Evolutionary conservation across 2,797 vertebrate species (phyloP).

Genomic region (Schizopygopsis pylzovi): DNA sequence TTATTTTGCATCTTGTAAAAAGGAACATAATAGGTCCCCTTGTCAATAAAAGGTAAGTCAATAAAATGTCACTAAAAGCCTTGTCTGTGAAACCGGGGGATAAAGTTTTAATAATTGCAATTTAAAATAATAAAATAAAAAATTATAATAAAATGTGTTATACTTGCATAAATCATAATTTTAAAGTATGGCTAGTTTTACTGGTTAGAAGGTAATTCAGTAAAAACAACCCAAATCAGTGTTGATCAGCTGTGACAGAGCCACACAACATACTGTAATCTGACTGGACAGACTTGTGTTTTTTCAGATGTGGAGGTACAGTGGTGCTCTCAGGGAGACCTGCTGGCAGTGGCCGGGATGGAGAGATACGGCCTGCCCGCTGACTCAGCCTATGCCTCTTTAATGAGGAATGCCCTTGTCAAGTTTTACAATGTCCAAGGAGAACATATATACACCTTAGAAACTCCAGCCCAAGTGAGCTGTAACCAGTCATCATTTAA

Average conservation of each 20-base stretch:
- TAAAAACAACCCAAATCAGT: neutral
- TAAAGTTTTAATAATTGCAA: too few species aligned
- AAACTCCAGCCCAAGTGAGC: constrained; percentile 94
- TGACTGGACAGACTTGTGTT: constrained; percentile 31
- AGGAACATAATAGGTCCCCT: too few species aligned
- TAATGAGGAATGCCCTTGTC: constrained; percentile 88
- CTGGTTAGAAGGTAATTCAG: neutral
- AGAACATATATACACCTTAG: constrained; percentile 97
- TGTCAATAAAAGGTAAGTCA: too few species aligned
- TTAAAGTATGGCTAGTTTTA: too few species aligned
- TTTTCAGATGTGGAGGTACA: constrained; percentile 93
- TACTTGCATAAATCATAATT: too few species aligned
- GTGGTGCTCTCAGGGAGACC: constrained; percentile 98
- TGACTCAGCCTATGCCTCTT: constrained; percentile 83
- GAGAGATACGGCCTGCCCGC: constrained; percentile 85
- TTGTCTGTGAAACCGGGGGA: too few species aligned
- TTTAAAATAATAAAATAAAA: too few species aligned
- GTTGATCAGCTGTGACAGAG: neutral
- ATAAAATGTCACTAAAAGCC: too few species aligned
- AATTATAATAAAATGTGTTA: too few species aligned
- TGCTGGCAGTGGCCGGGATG: constrained; percentile 96
- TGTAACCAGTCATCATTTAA: neutral
- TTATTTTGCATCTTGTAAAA: too few species aligned
- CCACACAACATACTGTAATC: neutral
- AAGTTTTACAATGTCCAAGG: constrained; percentile 97